Percentiles rank a stretch among this genome's conserved stretches.
phyloP scores from a whole-genome alignment of 2,797 vertebrate species.

The Danio jaintianensis region DNA sequence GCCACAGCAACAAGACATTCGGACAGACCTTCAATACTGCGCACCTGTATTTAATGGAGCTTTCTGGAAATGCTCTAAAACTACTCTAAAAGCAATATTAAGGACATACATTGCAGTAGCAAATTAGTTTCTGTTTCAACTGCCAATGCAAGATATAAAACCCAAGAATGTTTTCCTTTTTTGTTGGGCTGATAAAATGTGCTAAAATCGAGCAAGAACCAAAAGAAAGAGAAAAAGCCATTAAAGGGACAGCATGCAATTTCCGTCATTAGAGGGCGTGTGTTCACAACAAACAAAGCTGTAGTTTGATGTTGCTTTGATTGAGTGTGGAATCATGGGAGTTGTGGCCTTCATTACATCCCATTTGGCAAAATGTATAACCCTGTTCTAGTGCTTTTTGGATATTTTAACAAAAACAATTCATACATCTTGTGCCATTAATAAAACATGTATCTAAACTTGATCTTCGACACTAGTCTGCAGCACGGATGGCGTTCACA shows the following conservation, averaged over 20 bases:
- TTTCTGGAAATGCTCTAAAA: slow-evolving; percentile 51
- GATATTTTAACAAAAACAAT: too few species aligned
- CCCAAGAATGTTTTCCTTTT: slow-evolving; percentile 14
- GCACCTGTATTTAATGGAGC: slow-evolving; percentile 54
- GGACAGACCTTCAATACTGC: slow-evolving; percentile 47
- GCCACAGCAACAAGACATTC: slow-evolving; percentile 50
- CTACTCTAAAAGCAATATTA: slow-evolving; percentile 57
- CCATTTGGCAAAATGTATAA: too few species aligned
- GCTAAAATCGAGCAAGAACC: slow-evolving; percentile 14
- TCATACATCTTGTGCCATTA: too few species aligned
- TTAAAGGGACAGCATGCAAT: too few species aligned
- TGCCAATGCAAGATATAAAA: slow-evolving; percentile 8
- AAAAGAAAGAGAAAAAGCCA: background rate
- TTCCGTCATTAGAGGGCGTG: too few species aligned
- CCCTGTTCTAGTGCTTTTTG: too few species aligned
- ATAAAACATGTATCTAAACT: background rate
- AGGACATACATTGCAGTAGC: slow-evolving; percentile 51
- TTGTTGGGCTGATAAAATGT: slow-evolving; percentile 29
- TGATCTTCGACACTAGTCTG: too few species aligned
- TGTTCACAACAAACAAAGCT: too few species aligned
- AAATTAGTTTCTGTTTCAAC: slow-evolving; percentile 28
- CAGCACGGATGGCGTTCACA: background rate
- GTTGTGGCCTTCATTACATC: too few species aligned
- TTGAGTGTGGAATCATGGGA: too few species aligned
- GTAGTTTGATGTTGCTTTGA: too few species aligned